These are phyloP conservation scores for Sipha maydis DNA, from an alignment of 2,888 invertebrate genomes.

Conservation along the genomic window DNA sequence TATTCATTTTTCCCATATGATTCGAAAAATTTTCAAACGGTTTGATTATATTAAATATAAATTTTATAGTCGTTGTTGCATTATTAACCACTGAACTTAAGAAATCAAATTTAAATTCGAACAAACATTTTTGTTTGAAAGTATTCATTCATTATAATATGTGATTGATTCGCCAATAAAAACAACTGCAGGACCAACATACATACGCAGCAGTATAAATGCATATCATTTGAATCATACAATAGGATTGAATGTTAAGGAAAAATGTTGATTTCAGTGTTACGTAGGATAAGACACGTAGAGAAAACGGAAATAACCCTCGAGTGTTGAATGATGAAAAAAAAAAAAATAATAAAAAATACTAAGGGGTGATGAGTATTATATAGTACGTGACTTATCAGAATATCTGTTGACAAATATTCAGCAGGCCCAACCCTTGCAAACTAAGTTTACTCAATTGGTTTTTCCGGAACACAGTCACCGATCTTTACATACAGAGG, in stretches of 20 bases:
- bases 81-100: no score
- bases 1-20: no score
- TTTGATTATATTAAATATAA: no score
- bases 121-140: no score
- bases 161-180: no score
- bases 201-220: no score
- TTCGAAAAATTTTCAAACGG: no score
- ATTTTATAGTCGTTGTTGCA: no score
- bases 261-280: background rate
- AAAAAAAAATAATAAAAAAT: background rate
- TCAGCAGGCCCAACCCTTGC: background rate
- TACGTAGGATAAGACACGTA: constrained; percentile 29
- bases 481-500: background rate
- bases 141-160: no score
- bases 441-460: constrained; percentile 4
- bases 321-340: background rate
- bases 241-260: background rate
- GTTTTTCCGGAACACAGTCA: background rate
- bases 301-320: constrained; percentile 11
- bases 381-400: constrained; percentile 38
- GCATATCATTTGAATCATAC: background rate
- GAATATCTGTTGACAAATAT: constrained; percentile 18
- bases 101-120: no score
- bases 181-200: no score
- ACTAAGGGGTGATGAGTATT: background rate